These are phyloP conservation scores for Passer domesticus DNA, from an alignment of 2,113 vertebrate genomes.

Conservation along the genomic window DNA sequence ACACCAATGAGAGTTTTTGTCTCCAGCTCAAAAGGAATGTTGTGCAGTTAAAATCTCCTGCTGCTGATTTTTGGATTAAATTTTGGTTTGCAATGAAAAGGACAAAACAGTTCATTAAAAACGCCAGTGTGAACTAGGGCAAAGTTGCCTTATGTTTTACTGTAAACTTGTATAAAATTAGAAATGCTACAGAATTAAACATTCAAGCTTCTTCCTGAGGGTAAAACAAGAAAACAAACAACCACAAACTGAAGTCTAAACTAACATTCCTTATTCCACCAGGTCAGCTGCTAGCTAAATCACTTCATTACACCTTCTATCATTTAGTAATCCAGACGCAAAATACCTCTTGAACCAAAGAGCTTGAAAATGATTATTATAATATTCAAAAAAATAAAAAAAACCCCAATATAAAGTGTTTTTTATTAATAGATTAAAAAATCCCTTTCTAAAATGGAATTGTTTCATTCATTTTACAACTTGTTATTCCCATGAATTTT, in stretches of 20 bases:
- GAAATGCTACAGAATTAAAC: neutral
- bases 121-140: neutral
- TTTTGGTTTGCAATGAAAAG: neutral
- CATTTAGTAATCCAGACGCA: neutral
- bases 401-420: neutral
- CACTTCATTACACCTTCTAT: neutral
- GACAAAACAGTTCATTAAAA: constrained; percentile 1
- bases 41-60: neutral
- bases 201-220: neutral
- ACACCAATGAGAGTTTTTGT: neutral
- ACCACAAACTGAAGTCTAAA: neutral
- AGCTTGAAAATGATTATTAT: neutral
- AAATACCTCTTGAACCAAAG: neutral
- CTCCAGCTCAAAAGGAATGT: neutral
- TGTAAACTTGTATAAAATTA: neutral
- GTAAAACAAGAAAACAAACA: constrained; percentile 12
- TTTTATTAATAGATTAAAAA: neutral
- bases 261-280: neutral
- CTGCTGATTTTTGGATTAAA: neutral
- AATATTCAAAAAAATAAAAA: neutral
- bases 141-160: neutral
- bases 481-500: neutral
- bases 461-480: neutral
- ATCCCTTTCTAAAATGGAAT: neutral
- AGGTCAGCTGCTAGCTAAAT: neutral